Conservation (phyloP, 2,888 invertebrate genomes). For the Megastigmus dorsalis region DNA sequence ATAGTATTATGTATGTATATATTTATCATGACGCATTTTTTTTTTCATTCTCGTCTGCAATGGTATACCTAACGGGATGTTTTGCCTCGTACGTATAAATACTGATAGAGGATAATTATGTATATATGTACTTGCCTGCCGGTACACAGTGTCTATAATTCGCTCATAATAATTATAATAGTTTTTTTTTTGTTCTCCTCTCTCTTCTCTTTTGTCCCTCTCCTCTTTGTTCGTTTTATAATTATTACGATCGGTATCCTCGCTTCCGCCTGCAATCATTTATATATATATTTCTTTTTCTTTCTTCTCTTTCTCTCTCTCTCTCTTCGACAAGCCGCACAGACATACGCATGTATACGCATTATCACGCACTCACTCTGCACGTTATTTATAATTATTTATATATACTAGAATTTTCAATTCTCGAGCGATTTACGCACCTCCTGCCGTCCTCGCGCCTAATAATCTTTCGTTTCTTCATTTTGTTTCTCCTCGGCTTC, state of each 20-base stretch:
- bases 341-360: background rate
- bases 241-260: slow-evolving; percentile 27
- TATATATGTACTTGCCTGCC: slow-evolving; percentile 62
- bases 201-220: too few species aligned
- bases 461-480: too few species aligned
- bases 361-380: slow-evolving; percentile 5
- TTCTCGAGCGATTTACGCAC: slow-evolving; percentile 65
- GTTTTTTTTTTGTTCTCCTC: too few species aligned
- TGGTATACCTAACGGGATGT: slow-evolving; percentile 52
- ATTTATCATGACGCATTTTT: slow-evolving; percentile 17
- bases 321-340: too few species aligned
- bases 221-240: too few species aligned
- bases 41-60: slow-evolving; percentile 25
- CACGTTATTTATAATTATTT: slow-evolving; percentile 63
- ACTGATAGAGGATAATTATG: slow-evolving; percentile 66
- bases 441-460: too few species aligned
- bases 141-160: slow-evolving; percentile 52
- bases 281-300: slow-evolving; percentile 21
- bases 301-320: too few species aligned
- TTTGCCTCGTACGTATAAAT: slow-evolving; percentile 63
- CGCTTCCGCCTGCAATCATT: slow-evolving; percentile 16
- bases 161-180: slow-evolving; percentile 31
- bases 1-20: slow-evolving; percentile 53
- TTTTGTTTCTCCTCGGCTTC: background rate
- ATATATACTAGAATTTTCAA: slow-evolving; percentile 66